These are phyloP conservation scores for Pseudonaja textilis DNA, from an alignment of 2,113 vertebrate genomes.

Conservation along the genomic window DNA sequence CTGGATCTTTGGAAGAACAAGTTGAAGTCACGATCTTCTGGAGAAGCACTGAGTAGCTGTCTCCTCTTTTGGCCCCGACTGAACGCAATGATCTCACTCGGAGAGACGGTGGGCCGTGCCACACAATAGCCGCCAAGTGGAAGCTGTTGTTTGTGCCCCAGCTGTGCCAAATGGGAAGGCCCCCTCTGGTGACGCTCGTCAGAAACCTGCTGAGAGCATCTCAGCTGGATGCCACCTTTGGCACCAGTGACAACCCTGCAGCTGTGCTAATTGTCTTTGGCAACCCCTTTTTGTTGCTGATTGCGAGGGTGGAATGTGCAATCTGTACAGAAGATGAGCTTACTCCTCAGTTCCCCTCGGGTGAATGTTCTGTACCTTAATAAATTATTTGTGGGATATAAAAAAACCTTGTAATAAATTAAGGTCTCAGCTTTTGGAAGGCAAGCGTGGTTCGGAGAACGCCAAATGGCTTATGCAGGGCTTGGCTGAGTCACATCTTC, in stretches of 20 bases:
- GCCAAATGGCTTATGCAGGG: constrained; percentile 59
- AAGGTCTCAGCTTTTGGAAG: constrained; percentile 25
- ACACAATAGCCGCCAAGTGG: neutral
- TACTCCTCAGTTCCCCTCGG: constrained; percentile 48
- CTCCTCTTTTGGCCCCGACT: neutral
- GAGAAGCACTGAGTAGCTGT: neutral
- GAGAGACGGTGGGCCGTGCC: neutral
- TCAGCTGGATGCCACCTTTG: constrained; percentile 50
- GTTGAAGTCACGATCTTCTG: neutral
- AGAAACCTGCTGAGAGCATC: constrained; percentile 18
- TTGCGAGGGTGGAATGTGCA: constrained; percentile 51
- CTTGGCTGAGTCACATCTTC: constrained; percentile 39
- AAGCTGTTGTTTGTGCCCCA: constrained; percentile 24
- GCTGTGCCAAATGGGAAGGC: constrained; percentile 20
- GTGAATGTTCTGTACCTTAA: constrained; percentile 61
- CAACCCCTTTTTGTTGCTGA: constrained; percentile 49
- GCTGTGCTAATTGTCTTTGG: constrained; percentile 61
- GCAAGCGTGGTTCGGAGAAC: constrained; percentile 51
- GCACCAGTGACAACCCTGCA: constrained; percentile 45
- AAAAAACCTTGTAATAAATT: constrained; percentile 51
- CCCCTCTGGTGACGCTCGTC: neutral
- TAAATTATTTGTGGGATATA: constrained; percentile 63
- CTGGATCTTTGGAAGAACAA: neutral
- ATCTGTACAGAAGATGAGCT: constrained; percentile 49
- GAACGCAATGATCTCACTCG: neutral